These are phyloP conservation scores for Cichlasoma orientale DNA, from an alignment of 2,797 vertebrate genomes.

Conservation along the genomic window DNA sequence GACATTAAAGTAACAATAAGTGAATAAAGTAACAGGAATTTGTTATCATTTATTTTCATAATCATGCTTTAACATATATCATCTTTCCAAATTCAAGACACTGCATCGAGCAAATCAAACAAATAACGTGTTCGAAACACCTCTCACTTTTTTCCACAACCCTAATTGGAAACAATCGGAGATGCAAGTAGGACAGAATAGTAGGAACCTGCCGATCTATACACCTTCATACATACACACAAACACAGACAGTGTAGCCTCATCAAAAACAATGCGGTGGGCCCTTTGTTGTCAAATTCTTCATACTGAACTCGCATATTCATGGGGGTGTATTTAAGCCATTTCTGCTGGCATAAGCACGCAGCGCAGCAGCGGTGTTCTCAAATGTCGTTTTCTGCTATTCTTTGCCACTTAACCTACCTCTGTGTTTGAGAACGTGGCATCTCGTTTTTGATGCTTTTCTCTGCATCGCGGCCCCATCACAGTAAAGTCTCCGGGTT, in stretches of 20 bases:
- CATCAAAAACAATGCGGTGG: slow-evolving; percentile 74
- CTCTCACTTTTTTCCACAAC: slow-evolving; percentile 43
- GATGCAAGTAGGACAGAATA: slow-evolving; percentile 64
- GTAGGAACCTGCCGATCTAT: slow-evolving; percentile 45
- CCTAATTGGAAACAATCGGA: slow-evolving; percentile 58
- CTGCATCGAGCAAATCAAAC: neutral
- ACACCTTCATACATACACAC: slow-evolving; percentile 22
- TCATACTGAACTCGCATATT: slow-evolving; percentile 79
- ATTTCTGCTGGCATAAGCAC: slow-evolving; percentile 86
- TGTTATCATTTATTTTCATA: neutral
- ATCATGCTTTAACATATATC: neutral
- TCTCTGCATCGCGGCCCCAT: slow-evolving; percentile 36
- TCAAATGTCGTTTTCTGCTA: slow-evolving; percentile 64
- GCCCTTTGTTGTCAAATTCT: slow-evolving; percentile 82
- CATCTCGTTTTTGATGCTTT: slow-evolving; percentile 66
- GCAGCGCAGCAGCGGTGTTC: slow-evolving; percentile 53
- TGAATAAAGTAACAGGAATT: neutral
- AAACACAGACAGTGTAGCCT: slow-evolving; percentile 55
- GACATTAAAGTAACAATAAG: neutral
- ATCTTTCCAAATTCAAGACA: neutral
- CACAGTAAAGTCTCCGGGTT: slow-evolving; percentile 50
- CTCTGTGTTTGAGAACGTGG: slow-evolving; percentile 63
- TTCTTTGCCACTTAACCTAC: slow-evolving; percentile 73
- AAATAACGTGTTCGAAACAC: slow-evolving; percentile 19
- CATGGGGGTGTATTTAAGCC: slow-evolving; percentile 80